A percentile compares a stretch with the other conserved stretches of the same genome.
Evolutionary conservation across 1,140 invertebrate genomes (phyloP).

Genomic region (Teleopsis dalmanni): DNA sequence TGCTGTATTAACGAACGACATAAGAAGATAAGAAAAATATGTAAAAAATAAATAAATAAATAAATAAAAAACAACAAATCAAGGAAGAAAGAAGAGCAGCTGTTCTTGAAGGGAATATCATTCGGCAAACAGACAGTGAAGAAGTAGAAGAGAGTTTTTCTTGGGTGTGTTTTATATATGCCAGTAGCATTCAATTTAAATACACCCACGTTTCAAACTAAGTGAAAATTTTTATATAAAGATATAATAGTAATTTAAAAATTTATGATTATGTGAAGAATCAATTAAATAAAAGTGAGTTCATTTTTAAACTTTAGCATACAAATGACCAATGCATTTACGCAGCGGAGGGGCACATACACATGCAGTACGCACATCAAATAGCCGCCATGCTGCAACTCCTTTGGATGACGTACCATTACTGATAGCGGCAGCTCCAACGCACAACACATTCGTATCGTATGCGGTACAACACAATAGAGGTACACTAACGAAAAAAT

Average conservation of each 20-base stretch:
- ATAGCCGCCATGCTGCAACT: neutral
- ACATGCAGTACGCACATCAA: neutral
- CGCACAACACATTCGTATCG: too few relatives aligned
- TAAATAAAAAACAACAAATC: too few relatives aligned
- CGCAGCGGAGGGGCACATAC: conserved; percentile 1
- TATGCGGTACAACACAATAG: too few relatives aligned
- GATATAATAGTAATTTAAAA: neutral
- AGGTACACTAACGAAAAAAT: conserved; percentile 27
- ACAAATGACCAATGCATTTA: conserved; percentile 5
- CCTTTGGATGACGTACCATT: too few relatives aligned
- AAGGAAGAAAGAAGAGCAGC: too few relatives aligned
- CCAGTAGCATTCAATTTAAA: neutral
- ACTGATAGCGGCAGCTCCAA: too few relatives aligned
- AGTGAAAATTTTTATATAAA: neutral
- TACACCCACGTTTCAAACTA: neutral
- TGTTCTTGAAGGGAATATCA: too few relatives aligned
- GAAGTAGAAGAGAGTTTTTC: too few relatives aligned
- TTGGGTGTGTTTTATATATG: conserved; percentile 2
- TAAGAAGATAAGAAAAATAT: too few relatives aligned
- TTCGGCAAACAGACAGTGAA: too few relatives aligned
- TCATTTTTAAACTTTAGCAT: neutral
- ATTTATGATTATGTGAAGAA: neutral
- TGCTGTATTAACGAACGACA: too few relatives aligned
- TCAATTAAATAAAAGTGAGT: neutral
- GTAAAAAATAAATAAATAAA: too few relatives aligned